Evolutionary conservation across 2,888 invertebrate species (phyloP).

Genomic region (Sicus ferrugineus): DNA sequence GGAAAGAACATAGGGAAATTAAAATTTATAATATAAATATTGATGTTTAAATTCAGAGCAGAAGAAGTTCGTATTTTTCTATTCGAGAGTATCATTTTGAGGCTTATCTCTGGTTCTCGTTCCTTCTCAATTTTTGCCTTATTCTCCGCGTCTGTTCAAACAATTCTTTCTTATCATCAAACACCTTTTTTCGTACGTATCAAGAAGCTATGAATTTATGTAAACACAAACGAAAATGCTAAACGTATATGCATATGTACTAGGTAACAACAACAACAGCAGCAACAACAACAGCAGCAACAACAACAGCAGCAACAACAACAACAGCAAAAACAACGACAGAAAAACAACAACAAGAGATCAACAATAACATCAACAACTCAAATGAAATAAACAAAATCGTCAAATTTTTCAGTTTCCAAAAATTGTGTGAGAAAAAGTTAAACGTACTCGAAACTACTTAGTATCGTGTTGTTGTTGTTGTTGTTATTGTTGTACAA

Average conservation of each 20-base stretch:
- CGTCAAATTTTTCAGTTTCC: conserved; percentile 9
- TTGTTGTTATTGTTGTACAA: conserved; percentile 2
- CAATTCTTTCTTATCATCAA: conserved; percentile 26
- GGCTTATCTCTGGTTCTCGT: conserved; percentile 8
- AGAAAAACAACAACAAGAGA: not conserved
- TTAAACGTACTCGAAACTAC: not conserved
- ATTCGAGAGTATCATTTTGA: not conserved
- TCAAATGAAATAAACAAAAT: conserved; percentile 10
- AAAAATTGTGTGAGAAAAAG: conserved; percentile 6
- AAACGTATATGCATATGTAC: no score
- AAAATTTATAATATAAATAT: not conserved
- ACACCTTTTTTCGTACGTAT: conserved; percentile 18
- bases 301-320: not conserved
- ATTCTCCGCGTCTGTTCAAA: conserved; percentile 2
- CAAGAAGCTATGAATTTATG: conserved; percentile 18
- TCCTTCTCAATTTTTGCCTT: not conserved
- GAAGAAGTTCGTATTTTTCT: not conserved
- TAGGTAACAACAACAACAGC: no score
- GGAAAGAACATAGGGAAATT: no score
- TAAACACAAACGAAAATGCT: conserved; percentile 27
- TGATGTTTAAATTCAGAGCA: not conserved
- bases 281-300: conserved; percentile 6
- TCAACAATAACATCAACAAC: not conserved
- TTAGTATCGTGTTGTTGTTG: not conserved
- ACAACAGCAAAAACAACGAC: not conserved